Evolutionary conservation across 2,797 vertebrate genomes (phyloP).

Genomic region (Dendrocincla tyrannina): DNA sequence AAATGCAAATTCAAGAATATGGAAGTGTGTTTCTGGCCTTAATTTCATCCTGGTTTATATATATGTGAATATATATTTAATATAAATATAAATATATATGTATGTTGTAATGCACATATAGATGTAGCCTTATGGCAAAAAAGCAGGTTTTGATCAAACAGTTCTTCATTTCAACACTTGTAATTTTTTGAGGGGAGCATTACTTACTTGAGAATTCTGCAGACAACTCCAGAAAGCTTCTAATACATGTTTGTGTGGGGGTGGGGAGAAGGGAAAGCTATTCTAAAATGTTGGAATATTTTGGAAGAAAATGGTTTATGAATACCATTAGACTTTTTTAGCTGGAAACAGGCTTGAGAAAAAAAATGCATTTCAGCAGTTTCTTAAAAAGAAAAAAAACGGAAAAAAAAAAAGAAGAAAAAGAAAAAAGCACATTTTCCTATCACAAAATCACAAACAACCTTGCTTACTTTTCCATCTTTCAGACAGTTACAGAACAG

Average conservation of each 20-base stretch:
- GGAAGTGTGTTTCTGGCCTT: neutral
- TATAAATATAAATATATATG: neutral
- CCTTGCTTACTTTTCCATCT: neutral
- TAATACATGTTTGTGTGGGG: neutral
- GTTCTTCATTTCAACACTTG: neutral
- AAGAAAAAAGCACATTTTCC: neutral
- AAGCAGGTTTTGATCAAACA: neutral
- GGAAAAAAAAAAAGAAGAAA: neutral
- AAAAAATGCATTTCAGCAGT: neutral
- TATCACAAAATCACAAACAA: neutral
- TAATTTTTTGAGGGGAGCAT: neutral
- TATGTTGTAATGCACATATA: neutral
- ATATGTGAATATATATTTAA: accelerated
- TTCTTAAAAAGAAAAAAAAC: neutral
- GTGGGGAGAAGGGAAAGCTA: accelerated
- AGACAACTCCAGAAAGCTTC: neutral
- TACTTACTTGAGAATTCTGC: neutral
- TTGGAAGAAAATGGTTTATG: neutral
- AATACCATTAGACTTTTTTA: neutral
- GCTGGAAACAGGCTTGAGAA: neutral
- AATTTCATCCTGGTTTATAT: neutral
- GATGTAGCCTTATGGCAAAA: neutral
- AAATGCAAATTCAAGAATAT: neutral
- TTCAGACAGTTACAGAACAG: neutral
- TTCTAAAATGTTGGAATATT: neutral